A percentile compares a stretch with the other conserved stretches of the same genome.
These are phyloP conservation scores for Pseudochaenichthys georgianus DNA, from an alignment of 2,797 vertebrate species.

Conservation along the genomic window DNA sequence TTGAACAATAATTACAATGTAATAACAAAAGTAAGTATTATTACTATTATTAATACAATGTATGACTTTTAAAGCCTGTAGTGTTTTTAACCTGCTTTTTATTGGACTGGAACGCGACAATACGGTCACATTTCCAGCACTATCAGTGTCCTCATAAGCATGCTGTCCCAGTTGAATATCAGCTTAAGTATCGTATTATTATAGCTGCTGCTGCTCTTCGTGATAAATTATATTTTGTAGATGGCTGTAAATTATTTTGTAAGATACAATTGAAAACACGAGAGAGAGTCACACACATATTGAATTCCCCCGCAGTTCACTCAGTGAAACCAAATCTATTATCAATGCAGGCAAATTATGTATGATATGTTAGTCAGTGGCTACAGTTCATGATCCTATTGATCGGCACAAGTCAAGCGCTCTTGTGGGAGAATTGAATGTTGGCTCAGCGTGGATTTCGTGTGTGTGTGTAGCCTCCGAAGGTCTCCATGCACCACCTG, in stretches of 20 bases:
- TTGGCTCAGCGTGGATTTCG: slow-evolving; percentile 51
- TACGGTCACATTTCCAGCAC: slow-evolving; percentile 18
- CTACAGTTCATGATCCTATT: slow-evolving; percentile 73
- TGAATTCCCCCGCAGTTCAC: slow-evolving; percentile 37
- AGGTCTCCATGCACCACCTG: slow-evolving; percentile 73
- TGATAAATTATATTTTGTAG: slow-evolving; percentile 6
- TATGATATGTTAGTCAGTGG: slow-evolving; percentile 64
- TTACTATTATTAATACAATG: neutral
- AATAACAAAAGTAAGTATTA: neutral
- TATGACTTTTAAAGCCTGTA: neutral
- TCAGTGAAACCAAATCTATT: slow-evolving; percentile 41
- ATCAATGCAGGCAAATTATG: slow-evolving; percentile 47
- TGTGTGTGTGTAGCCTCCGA: slow-evolving; percentile 53
- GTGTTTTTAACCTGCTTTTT: neutral
- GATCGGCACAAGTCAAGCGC: slow-evolving; percentile 54
- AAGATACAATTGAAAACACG: slow-evolving; percentile 8
- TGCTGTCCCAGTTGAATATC: slow-evolving; percentile 19
- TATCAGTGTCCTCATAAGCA: slow-evolving; percentile 15
- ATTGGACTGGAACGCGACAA: neutral
- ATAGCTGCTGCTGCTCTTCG: neutral
- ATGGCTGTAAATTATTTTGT: slow-evolving; percentile 2
- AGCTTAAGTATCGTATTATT: neutral
- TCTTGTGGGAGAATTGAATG: slow-evolving; percentile 53
- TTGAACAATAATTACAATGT: neutral
- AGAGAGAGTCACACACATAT: slow-evolving; percentile 1